Percentiles rank a stretch among this genome's conserved stretches.
Evolutionary conservation across 64 coral and sea anemone species (phyloP).

Genomic region (Acropora yongei): DNA sequence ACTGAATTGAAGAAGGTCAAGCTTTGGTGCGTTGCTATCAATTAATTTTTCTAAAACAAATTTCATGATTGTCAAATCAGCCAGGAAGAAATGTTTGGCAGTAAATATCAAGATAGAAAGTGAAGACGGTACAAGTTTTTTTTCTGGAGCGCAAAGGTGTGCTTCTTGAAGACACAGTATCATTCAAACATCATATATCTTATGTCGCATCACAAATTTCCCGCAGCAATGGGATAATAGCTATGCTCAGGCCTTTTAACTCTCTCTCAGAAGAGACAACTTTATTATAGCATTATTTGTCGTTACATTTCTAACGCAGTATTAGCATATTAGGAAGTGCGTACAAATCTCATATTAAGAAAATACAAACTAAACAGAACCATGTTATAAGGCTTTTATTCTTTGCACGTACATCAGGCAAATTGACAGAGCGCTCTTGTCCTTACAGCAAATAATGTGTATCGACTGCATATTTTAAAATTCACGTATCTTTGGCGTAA

Average conservation of each 20-base stretch:
- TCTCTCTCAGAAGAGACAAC: slow-evolving; percentile 36
- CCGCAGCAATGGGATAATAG: slow-evolving; percentile 44
- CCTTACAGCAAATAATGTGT: slow-evolving; percentile 16
- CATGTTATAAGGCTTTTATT: slow-evolving; percentile 1
- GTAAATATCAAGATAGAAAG: background rate
- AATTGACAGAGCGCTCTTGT: background rate
- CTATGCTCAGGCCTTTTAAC: slow-evolving; percentile 34
- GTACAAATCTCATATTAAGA: slow-evolving; percentile 14
- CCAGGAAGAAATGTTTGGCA: background rate
- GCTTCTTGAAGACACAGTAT: slow-evolving; percentile 9
- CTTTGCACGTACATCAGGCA: slow-evolving; percentile 3
- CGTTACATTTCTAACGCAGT: slow-evolving; percentile 17
- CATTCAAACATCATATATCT: slow-evolving; percentile 42
- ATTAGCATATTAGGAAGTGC: slow-evolving; percentile 12
- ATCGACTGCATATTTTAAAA: slow-evolving; percentile 10
- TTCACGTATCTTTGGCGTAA: slow-evolving; percentile 11
- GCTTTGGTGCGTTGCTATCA: background rate
- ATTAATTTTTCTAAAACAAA: slow-evolving; percentile 30
- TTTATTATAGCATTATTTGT: slow-evolving; percentile 23
- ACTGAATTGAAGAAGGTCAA: background rate
- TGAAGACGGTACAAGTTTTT: background rate
- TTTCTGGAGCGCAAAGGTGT: slow-evolving; percentile 9
- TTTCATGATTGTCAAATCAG: slow-evolving; percentile 19
- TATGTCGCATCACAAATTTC: slow-evolving; percentile 33
- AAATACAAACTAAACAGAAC: slow-evolving; percentile 27